Base-by-base conservation (phyloP, 2,113 vertebrate genomes). In the Morone chrysops region DNA sequence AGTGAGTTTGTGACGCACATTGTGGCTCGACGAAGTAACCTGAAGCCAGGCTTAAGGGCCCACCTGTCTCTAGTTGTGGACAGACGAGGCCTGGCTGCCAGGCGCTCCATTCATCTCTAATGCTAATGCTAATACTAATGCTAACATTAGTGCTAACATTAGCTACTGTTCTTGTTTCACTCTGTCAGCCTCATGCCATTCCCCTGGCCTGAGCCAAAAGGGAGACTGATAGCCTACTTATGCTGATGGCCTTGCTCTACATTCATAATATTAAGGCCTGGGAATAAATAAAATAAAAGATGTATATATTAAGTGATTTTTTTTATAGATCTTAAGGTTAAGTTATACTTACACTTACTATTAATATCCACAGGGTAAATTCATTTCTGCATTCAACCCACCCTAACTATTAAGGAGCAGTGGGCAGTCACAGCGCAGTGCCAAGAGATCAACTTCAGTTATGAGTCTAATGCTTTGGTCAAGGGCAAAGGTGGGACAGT, bases 21-120 rank as follows among this genome's bases (percentile, higher is more conserved):
- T 70, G 84, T 75, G 86, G 78, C 82, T 40, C 38, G 25, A 80
- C 75, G 71, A 25, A 67, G 92, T 93, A 94, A 94, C 88, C 80
- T 86, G 91, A 94, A 84, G 87, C 94, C 81, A 17, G 82, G 78
- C 89, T 92, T 85, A 82, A 89, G 76, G 78, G 67, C 81, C 91
- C 94, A 94, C 94, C 94, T 95, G 94, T 94, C 92, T 82, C 88
- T 80, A 38, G 87, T 85, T 92, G 94, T 87, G 90, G 93, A 94
- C 87, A 90, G 92, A 95, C 56, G 83, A 81, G 89, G 70, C 80
- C 70, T 82, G 82, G 88, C 94, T 94, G 94, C 88, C 91, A 91
- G 84, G 73, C 80, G 36, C 82, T 88, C 84, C 84, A 87, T 89
- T 87, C 85, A 92, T 91, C 87, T 87, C 89, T 61, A 81, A 62